Base-by-base conservation (phyloP, 2,113 vertebrate species). In the Rana temporaria region DNA sequence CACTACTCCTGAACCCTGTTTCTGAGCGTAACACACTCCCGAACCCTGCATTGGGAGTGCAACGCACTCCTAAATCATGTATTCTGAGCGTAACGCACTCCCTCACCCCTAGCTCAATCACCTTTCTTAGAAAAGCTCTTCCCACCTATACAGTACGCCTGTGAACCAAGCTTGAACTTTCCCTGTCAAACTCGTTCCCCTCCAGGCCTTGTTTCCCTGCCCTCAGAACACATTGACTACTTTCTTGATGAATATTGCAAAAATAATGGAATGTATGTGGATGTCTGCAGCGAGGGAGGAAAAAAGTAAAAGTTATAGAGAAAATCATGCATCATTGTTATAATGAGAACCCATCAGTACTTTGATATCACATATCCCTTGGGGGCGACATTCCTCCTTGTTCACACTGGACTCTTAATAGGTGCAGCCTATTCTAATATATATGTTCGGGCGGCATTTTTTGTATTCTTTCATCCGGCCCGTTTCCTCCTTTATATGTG, bases 131-230 rank as follows among this genome's bases (percentile, higher is more conserved):
- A 74, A 74, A 62, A 8, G 56, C 56, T 75, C 56, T 75, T 75
- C 72, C 55, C 57, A 42, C 56, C 56, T 75, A 62, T 75, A 42
- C 32, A 15, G 19, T 42, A 42, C 56, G 72, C 32, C 22, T 42
- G 59, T 42, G 72, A 75, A 75, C 72, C 72, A 62, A 42, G 57
- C 22, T 30, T 75, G 56, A 75, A 75, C 72, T 22, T 75, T 56
- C 22, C 56, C 72, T 60, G 72, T 75, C 72, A 75, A 32, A 42
- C 56, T 19, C 53, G 59, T 60, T 75, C 19, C 72, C 72, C 72
- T 75, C 38, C 38, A 75, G 72, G 72, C 19, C 56, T 75, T 32
- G 56, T 75, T 75, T 42, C 32, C n/a, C 56, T 75, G 56, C 72
- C 30, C 72, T 75, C 19, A 17, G 72, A 75, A 42, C 30, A 75